Conservation (phyloP, 2,888 invertebrate genomes). For the Ophion ellenae region DNA sequence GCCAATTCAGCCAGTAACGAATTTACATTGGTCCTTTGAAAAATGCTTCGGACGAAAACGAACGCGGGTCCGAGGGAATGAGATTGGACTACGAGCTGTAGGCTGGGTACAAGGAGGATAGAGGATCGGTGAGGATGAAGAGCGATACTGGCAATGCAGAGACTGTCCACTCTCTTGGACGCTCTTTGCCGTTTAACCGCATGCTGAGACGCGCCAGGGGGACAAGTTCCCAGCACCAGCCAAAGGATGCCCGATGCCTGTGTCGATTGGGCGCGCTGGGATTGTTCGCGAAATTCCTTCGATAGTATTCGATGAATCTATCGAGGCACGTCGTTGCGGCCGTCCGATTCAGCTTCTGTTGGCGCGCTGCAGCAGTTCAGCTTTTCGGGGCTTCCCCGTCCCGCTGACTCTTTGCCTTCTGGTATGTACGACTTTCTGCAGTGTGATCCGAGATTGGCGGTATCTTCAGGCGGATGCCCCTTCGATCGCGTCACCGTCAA, state of each 20-base stretch:
- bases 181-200: slow-evolving; percentile 49
- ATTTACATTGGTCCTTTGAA: slow-evolving; percentile 68
- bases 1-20: slow-evolving; percentile 69
- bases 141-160: slow-evolving; percentile 65
- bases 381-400: slow-evolving; percentile 57
- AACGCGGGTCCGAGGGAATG: slow-evolving; percentile 26
- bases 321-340: slow-evolving; percentile 82
- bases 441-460: slow-evolving; percentile 71
- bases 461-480: slow-evolving; percentile 76
- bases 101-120: slow-evolving; percentile 60
- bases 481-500: slow-evolving; percentile 27
- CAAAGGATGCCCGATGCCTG: slow-evolving; percentile 76
- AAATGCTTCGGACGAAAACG: slow-evolving; percentile 59
- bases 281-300: slow-evolving; percentile 83
- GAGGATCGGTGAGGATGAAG: slow-evolving; percentile 65
- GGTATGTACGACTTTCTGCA: slow-evolving; percentile 51
- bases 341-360: slow-evolving; percentile 63
- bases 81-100: slow-evolving; percentile 41
- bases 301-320: slow-evolving; percentile 84
- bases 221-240: slow-evolving; percentile 67
- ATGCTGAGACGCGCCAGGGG: slow-evolving; percentile 78
- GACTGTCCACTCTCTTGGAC: slow-evolving; percentile 22
- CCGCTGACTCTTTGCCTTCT: slow-evolving; percentile 45
- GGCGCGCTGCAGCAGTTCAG: slow-evolving; percentile 12
- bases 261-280: slow-evolving; percentile 81